These are phyloP conservation scores for Alca torda DNA, from an alignment of 2,797 vertebrate genomes.

Conservation along the genomic window DNA sequence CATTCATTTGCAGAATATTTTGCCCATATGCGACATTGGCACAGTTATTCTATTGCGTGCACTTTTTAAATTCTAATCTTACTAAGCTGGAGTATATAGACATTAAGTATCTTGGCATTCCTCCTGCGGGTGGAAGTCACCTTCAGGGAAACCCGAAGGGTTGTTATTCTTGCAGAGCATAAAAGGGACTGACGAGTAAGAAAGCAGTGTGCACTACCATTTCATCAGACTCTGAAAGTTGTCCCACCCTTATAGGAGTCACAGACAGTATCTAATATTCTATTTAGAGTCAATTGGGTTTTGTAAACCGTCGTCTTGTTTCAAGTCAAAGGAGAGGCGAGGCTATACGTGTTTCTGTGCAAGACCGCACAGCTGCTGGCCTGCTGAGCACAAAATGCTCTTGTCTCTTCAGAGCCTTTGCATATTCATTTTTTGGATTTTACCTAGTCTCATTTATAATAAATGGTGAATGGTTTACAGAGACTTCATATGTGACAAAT, in stretches of 20 bases:
- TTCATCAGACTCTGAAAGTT: neutral
- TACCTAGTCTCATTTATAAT: neutral
- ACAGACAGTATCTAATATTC: neutral
- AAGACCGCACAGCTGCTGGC: neutral
- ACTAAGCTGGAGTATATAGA: neutral
- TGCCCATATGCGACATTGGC: neutral
- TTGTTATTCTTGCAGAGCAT: neutral
- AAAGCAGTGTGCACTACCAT: neutral
- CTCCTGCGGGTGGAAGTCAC: conserved; percentile 32
- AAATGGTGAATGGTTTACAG: neutral
- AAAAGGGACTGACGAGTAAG: conserved; percentile 4
- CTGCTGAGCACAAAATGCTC: neutral
- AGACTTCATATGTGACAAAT: neutral
- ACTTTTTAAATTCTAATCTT: neutral
- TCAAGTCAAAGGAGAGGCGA: neutral
- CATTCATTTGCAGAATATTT: conserved; percentile 49
- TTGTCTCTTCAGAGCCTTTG: neutral
- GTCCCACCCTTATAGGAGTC: neutral
- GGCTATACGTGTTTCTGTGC: neutral
- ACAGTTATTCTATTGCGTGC: neutral
- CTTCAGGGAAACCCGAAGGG: conserved; percentile 7
- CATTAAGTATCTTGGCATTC: conserved; percentile 38
- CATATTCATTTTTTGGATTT: neutral
- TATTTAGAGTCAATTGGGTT: neutral
- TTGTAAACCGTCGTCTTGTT: neutral